phyloP scores from a whole-genome alignment of 2,113 vertebrate genomes.

The Nibea coibor region DNA sequence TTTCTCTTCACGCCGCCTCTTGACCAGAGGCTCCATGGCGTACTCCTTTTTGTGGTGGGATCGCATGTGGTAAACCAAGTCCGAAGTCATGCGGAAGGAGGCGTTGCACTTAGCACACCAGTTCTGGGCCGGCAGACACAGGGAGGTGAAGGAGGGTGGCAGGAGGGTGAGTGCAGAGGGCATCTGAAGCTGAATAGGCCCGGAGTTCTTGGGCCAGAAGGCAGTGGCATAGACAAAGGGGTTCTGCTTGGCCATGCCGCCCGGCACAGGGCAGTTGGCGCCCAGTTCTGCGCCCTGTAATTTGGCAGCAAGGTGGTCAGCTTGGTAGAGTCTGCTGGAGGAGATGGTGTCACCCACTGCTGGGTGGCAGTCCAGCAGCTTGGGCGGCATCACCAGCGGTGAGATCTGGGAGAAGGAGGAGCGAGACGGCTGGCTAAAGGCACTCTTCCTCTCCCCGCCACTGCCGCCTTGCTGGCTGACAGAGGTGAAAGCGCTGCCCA shows the following conservation, averaged over 20 bases:
- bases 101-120: constrained; percentile 99
- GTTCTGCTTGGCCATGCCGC: constrained; percentile 90
- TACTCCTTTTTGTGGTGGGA: constrained; percentile 99
- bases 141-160: constrained; percentile 96
- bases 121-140: constrained; percentile 97
- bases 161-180: constrained; percentile 94
- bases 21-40: constrained; percentile 94
- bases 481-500: constrained; percentile 90
- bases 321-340: constrained; percentile 89
- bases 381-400: constrained; percentile 90
- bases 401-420: constrained; percentile 89
- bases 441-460: constrained; percentile 89
- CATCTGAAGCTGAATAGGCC: constrained; percentile 93
- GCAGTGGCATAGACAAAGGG: constrained; percentile 93
- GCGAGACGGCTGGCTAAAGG: constrained; percentile 93
- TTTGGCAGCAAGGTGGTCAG: constrained; percentile 91
- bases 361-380: constrained; percentile 90
- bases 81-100: constrained; percentile 98
- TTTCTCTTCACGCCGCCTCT: constrained; percentile 95
- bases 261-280: constrained; percentile 83
- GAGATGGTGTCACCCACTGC: constrained; percentile 86
- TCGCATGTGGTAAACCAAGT: constrained; percentile 98
- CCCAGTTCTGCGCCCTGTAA: constrained; percentile 87
- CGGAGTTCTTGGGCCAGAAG: constrained; percentile 95
- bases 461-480: constrained; percentile 85